Conservation (phyloP, 2,888 invertebrate species). For the Fragum whitleyi region DNA sequence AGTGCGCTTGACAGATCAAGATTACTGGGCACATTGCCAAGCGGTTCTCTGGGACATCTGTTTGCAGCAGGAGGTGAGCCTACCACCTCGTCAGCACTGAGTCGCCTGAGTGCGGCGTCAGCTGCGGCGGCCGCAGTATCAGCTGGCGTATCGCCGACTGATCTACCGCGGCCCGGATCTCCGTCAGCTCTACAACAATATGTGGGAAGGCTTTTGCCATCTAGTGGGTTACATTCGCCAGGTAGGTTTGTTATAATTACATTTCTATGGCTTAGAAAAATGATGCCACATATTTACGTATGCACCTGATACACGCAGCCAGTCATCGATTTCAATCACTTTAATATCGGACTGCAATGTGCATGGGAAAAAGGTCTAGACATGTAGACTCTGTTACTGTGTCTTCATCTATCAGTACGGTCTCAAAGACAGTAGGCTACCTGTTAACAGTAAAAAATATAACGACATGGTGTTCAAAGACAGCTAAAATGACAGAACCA, state of each 20-base stretch:
- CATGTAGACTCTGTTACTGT: too few species aligned
- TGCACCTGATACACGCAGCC: too few species aligned
- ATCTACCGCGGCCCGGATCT: conserved; percentile 45
- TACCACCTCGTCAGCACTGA: conserved; percentile 28
- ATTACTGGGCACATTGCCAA: conserved; percentile 36
- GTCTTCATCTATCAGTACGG: too few species aligned
- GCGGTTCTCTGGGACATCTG: conserved; percentile 44
- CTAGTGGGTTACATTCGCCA: conserved; percentile 40
- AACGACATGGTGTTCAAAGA: too few species aligned
- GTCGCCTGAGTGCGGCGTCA: conserved; percentile 40
- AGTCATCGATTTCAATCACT: too few species aligned
- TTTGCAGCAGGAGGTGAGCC: conserved; percentile 27
- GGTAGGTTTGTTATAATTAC: conserved; percentile 47
- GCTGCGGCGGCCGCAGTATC: conserved; percentile 42
- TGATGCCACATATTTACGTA: too few species aligned
- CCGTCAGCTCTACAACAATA: conserved; percentile 48
- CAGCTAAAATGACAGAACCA: too few species aligned
- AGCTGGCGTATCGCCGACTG: conserved; percentile 47
- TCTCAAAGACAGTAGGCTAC: too few species aligned
- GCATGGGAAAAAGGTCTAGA: too few species aligned
- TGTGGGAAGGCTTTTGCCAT: conserved; percentile 43
- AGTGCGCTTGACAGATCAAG: conserved; percentile 58
- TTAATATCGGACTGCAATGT: too few species aligned
- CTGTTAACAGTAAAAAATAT: too few species aligned
- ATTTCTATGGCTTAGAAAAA: too few species aligned